Evolutionary conservation across 2,113 vertebrate genomes (phyloP).

Genomic region (Nannobrachium achirus): DNA sequence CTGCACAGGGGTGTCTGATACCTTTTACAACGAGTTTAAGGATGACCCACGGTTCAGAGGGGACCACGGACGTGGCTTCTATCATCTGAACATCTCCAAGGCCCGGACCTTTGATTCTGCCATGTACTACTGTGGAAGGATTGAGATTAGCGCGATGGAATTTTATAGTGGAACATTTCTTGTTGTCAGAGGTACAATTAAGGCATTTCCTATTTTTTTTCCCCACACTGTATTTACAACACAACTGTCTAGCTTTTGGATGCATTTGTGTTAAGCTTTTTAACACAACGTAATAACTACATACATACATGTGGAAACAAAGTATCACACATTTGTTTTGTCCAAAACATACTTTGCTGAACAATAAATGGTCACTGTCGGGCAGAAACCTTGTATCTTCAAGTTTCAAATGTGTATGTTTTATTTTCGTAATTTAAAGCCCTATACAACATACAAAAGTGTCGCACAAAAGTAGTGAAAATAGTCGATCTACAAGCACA

Average conservation of each 20-base stretch:
- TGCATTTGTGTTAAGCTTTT: neutral
- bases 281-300: neutral
- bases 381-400: no score
- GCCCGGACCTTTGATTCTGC: conserved; percentile 45
- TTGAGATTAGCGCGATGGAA: neutral
- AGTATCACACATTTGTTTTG: neutral
- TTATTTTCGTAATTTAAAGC: no score
- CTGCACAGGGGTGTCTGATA: conserved; percentile 19
- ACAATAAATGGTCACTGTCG: no score
- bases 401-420: no score
- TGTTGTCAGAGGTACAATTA: conserved; percentile 42
- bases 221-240: no score
- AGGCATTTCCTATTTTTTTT: neutral
- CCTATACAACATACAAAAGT: neutral
- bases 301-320: neutral
- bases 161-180: conserved; percentile 54
- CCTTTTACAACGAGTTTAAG: conserved; percentile 35
- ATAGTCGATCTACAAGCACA: neutral
- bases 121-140: conserved; percentile 60
- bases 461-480: no score
- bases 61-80: neutral
- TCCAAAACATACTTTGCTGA: neutral
- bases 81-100: conserved; percentile 50
- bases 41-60: conserved; percentile 31
- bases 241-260: neutral